phyloP scores from a whole-genome alignment of 2,797 vertebrate species.

The Nothura maculosa region DNA sequence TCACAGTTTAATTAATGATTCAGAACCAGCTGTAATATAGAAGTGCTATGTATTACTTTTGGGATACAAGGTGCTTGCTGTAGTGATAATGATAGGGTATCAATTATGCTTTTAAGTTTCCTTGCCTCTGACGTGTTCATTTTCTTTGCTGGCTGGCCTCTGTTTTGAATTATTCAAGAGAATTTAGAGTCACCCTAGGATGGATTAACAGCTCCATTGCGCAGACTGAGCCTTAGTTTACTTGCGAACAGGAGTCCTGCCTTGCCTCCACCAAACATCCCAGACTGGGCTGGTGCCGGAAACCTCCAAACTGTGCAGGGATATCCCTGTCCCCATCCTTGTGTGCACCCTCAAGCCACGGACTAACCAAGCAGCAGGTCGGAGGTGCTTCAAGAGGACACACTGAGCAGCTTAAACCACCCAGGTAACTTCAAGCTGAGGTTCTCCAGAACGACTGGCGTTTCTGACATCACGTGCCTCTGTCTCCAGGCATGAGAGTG shows the following conservation, averaged over 20 bases:
- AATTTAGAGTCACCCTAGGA: neutral
- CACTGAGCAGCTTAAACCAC: rapidly evolving
- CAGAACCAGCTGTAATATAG: neutral
- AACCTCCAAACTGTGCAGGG: neutral
- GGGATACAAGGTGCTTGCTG: neutral
- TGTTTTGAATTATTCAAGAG: neutral
- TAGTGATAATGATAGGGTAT: neutral
- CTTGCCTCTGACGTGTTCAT: neutral
- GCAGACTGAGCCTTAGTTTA: rapidly evolving
- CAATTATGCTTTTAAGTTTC: slow-evolving; percentile 13
- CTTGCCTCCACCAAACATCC: rapidly evolving
- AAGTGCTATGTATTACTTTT: neutral
- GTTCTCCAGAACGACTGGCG: neutral
- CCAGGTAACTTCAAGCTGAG: neutral
- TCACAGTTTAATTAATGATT: neutral
- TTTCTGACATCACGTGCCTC: neutral
- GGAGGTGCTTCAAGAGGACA: neutral
- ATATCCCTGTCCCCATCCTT: neutral
- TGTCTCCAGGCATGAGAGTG: neutral
- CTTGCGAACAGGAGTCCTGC: neutral
- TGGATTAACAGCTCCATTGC: rapidly evolving
- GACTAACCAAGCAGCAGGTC: rapidly evolving
- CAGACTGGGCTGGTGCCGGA: too few species aligned
- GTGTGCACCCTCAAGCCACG: too few species aligned
- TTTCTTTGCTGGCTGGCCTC: neutral